phyloP scores from a whole-genome alignment of 2,797 vertebrate genomes.

The Enteromius trimaculatus region DNA sequence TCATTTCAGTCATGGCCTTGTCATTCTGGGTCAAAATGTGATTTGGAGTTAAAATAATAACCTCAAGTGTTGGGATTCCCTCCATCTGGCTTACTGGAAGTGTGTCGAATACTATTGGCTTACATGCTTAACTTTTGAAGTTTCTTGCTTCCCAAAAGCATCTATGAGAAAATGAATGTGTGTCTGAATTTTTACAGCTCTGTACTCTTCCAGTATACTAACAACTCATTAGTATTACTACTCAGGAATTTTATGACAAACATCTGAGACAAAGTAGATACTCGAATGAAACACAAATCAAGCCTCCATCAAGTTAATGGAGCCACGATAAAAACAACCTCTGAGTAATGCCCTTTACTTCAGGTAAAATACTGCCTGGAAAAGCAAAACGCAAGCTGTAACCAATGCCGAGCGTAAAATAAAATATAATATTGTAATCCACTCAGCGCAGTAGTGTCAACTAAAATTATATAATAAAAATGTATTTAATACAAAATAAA shows the following conservation, averaged over 20 bases:
- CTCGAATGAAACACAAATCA: background rate
- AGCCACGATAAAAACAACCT: background rate
- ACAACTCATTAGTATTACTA: background rate
- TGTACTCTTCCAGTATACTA: background rate
- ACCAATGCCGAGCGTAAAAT: background rate
- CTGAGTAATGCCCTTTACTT: background rate
- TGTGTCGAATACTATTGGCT: background rate
- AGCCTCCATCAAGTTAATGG: background rate
- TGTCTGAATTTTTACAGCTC: background rate
- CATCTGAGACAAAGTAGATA: background rate
- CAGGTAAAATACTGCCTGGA: background rate
- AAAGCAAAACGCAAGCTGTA: background rate
- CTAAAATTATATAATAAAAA: background rate
- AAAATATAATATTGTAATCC: background rate
- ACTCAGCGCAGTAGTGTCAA: background rate
- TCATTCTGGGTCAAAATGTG: constrained; percentile 10
- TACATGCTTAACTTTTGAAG: background rate
- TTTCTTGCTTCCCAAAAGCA: background rate
- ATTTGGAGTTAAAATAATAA: constrained; percentile 32
- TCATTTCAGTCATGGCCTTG: background rate
- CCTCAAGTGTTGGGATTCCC: background rate
- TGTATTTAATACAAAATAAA: too few species aligned
- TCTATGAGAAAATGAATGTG: background rate
- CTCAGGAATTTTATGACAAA: constrained; percentile 15
- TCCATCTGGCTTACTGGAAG: background rate